Base-by-base conservation (phyloP, 2,113 vertebrate genomes). In the Cyphomyrus discorhynchus region DNA sequence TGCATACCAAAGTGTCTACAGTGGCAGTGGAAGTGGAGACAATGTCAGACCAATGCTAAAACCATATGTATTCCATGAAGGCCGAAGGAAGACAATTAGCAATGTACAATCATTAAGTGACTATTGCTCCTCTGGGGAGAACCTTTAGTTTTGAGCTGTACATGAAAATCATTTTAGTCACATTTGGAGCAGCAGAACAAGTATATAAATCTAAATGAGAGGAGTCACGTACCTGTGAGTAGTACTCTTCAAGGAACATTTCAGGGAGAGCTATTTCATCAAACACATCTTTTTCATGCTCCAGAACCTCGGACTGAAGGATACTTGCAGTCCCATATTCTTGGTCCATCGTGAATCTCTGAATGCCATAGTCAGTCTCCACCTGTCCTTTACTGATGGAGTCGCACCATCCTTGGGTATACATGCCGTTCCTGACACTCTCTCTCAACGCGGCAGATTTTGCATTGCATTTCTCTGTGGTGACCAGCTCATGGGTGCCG, bases 211-310 rank as follows among this genome's bases (percentile, higher is more conserved):
- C 13, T 80, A 35, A 80, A 80, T 42, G 4, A 47, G 42, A 47
- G 45, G 11, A 66, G 84, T 17, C 85, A 47, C 92, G 92, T 56
- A 95, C 95, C 94, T 94, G 89, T 88, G 74, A 88, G 89, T 95
- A 96, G 92, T 96, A 96, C 6, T 93, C 35, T 74, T 1, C 11
- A 80, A 96, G 89, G 87, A 92, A 89, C 27, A 88, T n/a, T 1
- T 93, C 90, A 58, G 94, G 88, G 2, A 96, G 86, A 19, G 93
- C 94, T 1, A 96, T 93, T 53, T 91, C 92, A 0, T 92, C 91
- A 86, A 90, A 93, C 9, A 17, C 88, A 87, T 47, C 46, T 56
- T 86, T 89, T 58, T 89, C 85, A 83, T 50, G 35, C 70, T 39
- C 35, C 4, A 91, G 90, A 86, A 70, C 90, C 56, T 88, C 89